Evolutionary conservation across 2,888 invertebrate genomes (phyloP).

Genomic region (Lissonota sp.): DNA sequence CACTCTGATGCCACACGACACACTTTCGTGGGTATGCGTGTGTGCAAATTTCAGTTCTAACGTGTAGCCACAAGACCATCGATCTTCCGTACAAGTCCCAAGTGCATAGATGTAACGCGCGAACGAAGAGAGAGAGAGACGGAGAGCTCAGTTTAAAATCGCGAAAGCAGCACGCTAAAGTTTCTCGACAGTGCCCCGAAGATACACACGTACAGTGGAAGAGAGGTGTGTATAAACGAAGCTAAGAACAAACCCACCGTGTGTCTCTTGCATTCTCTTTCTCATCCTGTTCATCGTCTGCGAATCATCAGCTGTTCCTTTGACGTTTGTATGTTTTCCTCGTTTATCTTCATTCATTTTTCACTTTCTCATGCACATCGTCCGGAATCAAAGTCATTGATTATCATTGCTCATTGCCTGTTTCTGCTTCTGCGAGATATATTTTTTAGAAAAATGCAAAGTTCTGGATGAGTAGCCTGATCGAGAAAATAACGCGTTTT

Average conservation of each 20-base stretch:
- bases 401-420: no score
- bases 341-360: neutral
- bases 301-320: conserved; percentile 44
- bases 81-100: conserved; percentile 58
- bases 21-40: neutral
- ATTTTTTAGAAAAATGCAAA: no score
- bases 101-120: conserved; percentile 23
- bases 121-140: conserved; percentile 9
- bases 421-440: no score
- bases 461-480: no score
- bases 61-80: conserved; percentile 51
- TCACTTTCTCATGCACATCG: neutral
- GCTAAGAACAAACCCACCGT: conserved; percentile 25
- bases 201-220: conserved; percentile 40
- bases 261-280: conserved; percentile 9
- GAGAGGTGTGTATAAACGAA: conserved; percentile 33
- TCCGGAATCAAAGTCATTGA: no score
- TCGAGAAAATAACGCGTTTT: no score
- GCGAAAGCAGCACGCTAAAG: conserved; percentile 50
- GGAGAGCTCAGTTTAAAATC: conserved; percentile 45
- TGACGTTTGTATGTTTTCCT: neutral
- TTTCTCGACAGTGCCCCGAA: conserved; percentile 37
- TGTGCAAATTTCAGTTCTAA: conserved; percentile 12
- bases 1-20: conserved; percentile 40
- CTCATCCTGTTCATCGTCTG: conserved; percentile 24